Base-by-base conservation (phyloP, 1,140 invertebrate species). In the Penaeus vannamei region DNA sequence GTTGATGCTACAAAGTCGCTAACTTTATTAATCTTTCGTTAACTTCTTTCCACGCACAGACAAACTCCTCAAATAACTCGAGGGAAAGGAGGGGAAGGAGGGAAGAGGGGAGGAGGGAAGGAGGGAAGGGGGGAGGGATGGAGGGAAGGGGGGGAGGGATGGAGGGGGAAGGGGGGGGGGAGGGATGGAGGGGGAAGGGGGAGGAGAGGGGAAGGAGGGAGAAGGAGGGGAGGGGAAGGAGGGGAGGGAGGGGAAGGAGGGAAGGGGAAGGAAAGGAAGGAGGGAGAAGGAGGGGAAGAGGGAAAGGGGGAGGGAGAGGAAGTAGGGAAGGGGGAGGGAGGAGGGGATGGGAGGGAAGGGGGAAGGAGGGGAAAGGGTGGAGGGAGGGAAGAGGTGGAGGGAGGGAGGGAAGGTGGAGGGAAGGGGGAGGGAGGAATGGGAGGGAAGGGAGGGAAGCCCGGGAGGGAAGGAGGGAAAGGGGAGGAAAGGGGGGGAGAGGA, bases 21-120 rank as follows among this genome's bases (percentile, higher is more conserved):
- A 87, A 87, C 86, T 87, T 87, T 87, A 87, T 87, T 87, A 87
- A 87, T 87, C 86, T 87, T 87, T 87, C 86, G 64, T 82, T 87
- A 87, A 87, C 86, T 87, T 87, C 32, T 87, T 80, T 69, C 80
- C 86, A 66, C 77, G 80, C 62, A 61, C 77, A 87, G 86, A 87
- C 86, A 82, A 87, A 87, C 86, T 87, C 86, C 79, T 87, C 86
- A 53, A 69, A 87, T 87, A 87, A 87, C 86, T 87, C 69, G 23
- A n/a, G 23, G 64, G 61, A 61, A 53, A 53, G 79, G 20, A 77
- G 61, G 72, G 85, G 64, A 36, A 36, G 59, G 42, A 53, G 17
- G 53, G 59, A 64, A 60, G 80, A 59, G 53, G 62, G 62, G 53
- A 29, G 69, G n/a, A 69, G 19, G 59, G 20, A 64, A 59, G 64